Evolutionary conservation across 2,113 vertebrate genomes (phyloP), one percentile per base, ranked within the genome.

Genomic region (Vidua chalybeata): DNA sequence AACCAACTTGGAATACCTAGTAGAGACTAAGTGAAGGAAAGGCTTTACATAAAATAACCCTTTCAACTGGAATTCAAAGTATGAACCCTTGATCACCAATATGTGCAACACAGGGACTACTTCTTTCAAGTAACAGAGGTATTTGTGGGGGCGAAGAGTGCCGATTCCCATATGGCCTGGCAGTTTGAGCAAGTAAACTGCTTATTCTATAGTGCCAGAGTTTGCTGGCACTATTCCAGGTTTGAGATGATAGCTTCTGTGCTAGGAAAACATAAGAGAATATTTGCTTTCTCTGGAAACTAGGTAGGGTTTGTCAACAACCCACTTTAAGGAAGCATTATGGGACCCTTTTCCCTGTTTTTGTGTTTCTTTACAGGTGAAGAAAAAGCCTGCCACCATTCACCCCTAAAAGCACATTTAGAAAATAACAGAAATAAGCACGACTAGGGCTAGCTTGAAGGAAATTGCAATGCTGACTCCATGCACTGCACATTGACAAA

Each of bases 41-140:
- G 33, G 26, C 48, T 79, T 96, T 91, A 79, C 33, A 68, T 13
- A 37, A 62, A 89, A 7, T 46, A 73, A 91, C 31, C 56, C 48
- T 69, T 68, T 83, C 59, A 80, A 93, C 45, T 93, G 64, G 86
- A 94, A 95, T 83, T 49, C 61, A 27, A 74, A 94, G 72, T 72
- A 71, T 81, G 85, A 97, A 96, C 35, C 28, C 33, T 84, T 84
- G 68, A 35, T 49, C 58, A 37, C 41, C 71, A 75, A 66, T 87
- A 74, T 20, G 7, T n/a, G 41, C 41, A 95, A 95, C 27, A 46
- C 39, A 26, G 15, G 11, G 45, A 37, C 28, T 61, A 51, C 30
- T 77, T 77, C 39, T 71, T 62, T 56, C 61, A 80, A 87, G 39
- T 46, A 78, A 66, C 20, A 75, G 55, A 93, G 59, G 15, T 74